Evolutionary conservation across 2,888 invertebrate genomes (phyloP), one percentile per base, ranked within the genome.

Genomic region (Idaea aversata): DNA sequence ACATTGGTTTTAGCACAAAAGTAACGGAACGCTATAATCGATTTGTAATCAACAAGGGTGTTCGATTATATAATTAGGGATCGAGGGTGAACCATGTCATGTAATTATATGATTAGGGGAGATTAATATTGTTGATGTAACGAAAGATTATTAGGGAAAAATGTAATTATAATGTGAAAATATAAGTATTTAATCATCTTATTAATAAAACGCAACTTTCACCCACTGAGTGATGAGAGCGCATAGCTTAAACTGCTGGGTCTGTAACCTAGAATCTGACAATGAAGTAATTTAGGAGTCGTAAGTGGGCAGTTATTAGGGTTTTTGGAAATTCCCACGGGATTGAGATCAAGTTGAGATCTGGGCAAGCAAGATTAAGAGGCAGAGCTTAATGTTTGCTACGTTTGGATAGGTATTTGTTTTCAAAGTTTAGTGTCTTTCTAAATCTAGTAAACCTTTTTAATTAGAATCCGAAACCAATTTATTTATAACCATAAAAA

Each of bases 401-500:
- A n/a, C n/a, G 36, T 36, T 36, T 36, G 36, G 5, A 36, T 36
- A 10, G 2, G 10, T 5, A 36, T 3, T 5, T 36, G 4, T 36
- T 10, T 36, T 36, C 10, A 36, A 36, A 36, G 36, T 36, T 36
- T 36, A 10, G 0, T 36, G 4, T 36, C 4, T 36, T 36, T 7
- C 4, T 13, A 25, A 47, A 61, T 62, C 57, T 47, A 62, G 10
- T 25, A n/a, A 63, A 57, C 59, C 59, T 57, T 6, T 47, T 57
- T 13, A 57, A 5, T 63, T 61, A 66, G 36, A 36, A 25, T 25
- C 25, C 25, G 25, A 25, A 25, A 61, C 47, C 4, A 34, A 3
- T 64, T 61, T 58, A 58, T 34, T 25, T 16, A 16, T 57, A 63
- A 57, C 61, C 63, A 67, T 36, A 63, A 63, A 63, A 59, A 59